Conservation (phyloP, 2,113 vertebrate genomes). For the Baryphthengus martii region DNA sequence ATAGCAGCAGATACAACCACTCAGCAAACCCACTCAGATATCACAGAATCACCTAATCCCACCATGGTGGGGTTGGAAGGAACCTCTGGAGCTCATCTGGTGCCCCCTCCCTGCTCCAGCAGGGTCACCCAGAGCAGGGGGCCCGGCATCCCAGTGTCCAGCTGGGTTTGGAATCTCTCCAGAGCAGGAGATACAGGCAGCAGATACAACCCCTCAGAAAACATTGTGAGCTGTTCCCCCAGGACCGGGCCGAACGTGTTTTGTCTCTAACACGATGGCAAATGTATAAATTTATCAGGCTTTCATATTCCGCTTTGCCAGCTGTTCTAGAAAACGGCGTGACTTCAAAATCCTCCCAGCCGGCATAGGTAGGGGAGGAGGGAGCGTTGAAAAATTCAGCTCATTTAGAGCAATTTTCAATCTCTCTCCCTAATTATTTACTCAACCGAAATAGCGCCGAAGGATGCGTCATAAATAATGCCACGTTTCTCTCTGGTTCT, state of each 20-base stretch:
- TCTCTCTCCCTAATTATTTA: conserved; percentile 56
- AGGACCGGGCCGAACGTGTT: background rate
- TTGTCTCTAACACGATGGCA: background rate
- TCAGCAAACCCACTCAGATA: background rate
- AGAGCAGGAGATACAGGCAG: background rate
- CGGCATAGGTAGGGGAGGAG: background rate
- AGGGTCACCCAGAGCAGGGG: no score
- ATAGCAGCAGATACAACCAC: background rate
- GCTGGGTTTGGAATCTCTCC: no score
- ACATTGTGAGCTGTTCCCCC: background rate
- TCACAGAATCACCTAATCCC: no score
- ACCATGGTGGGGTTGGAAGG: no score
- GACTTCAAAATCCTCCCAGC: background rate
- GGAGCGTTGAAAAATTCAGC: conserved; percentile 3
- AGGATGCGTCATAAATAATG: conserved; percentile 18
- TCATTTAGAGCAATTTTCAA: conserved; percentile 38
- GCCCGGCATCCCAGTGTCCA: no score
- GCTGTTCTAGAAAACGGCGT: background rate
- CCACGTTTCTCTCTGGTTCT: background rate
- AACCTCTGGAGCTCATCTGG: no score
- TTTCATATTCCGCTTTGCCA: background rate
- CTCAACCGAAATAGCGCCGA: conserved; percentile 7
- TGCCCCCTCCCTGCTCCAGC: no score
- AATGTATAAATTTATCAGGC: background rate
- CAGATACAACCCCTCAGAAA: background rate